Conservation (phyloP, 2,888 invertebrate species). For the Parnassius mnemosyne region DNA sequence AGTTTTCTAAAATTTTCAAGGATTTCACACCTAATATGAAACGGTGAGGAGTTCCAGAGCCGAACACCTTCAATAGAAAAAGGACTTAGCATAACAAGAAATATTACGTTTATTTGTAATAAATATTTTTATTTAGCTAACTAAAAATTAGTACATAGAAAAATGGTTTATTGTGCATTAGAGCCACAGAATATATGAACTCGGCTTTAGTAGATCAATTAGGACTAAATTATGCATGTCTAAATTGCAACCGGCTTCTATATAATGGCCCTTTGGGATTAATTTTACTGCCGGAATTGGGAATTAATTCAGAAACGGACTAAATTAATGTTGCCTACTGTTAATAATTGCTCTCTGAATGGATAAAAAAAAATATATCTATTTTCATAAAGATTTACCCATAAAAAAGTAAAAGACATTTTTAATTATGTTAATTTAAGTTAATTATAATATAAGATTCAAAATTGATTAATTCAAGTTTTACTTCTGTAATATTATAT, state of each 20-base stretch:
- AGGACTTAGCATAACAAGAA: no score
- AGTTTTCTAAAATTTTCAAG: no score
- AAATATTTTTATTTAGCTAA: no score
- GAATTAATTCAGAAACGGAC: conserved; percentile 22
- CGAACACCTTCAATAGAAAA: no score
- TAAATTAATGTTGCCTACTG: conserved; percentile 15
- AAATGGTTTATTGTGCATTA: no score
- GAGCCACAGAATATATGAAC: neutral
- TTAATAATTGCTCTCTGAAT: conserved; percentile 6
- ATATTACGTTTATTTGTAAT: no score
- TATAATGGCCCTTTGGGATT: conserved; percentile 15
- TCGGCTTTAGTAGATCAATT: conserved; percentile 6
- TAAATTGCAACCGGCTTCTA: conserved; percentile 10
- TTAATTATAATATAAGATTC: neutral
- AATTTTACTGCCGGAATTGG: conserved; percentile 19
- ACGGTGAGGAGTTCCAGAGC: no score
- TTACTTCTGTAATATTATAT: no score
- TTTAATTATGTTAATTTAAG: no score
- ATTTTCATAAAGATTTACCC: neutral
- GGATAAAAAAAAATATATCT: conserved; percentile 3
- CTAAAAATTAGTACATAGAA: no score
- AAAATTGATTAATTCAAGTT: neutral
- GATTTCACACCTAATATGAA: no score
- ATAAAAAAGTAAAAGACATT: neutral
- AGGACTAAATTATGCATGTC: conserved; percentile 8